These are phyloP conservation scores for Astyanax mexicanus DNA, from an alignment of 2,797 vertebrate genomes.

Conservation along the genomic window DNA sequence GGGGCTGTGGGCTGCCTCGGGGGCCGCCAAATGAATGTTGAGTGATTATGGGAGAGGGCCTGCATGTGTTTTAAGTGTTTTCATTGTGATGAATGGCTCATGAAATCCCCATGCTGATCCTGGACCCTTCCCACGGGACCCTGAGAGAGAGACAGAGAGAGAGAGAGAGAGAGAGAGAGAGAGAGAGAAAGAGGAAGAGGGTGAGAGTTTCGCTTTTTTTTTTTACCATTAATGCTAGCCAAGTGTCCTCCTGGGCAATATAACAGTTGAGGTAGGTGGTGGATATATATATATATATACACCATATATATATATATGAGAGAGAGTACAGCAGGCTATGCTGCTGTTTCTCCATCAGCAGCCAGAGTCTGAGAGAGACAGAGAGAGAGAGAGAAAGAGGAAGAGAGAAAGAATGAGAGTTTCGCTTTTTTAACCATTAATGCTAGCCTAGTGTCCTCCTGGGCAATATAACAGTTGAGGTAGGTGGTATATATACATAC, in stretches of 20 bases:
- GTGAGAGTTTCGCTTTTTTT: constrained; percentile 3
- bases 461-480: no score
- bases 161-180: constrained; percentile 44
- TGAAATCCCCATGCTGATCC: constrained; percentile 47
- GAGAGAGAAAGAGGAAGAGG: constrained; percentile 27
- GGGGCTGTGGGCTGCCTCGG: constrained; percentile 37
- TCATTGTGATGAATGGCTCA: constrained; percentile 52
- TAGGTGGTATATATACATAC: no score
- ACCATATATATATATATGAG: no score
- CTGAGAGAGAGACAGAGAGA: constrained; percentile 14
- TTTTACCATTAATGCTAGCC: not conserved
- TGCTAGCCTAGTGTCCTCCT: no score
- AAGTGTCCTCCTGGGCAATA: not conserved
- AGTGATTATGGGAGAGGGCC: constrained; percentile 45
- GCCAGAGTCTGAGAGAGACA: no score
- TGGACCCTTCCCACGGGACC: constrained; percentile 43
- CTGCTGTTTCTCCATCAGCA: no score
- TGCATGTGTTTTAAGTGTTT: constrained; percentile 53
- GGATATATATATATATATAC: no score
- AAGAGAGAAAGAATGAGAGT: no score
- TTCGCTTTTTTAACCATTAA: no score
- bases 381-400: no score
- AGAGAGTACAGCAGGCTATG: no score
- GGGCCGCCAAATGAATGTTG: constrained; percentile 43
- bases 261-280: no score